Conservation (phyloP, 1,140 invertebrate genomes). For the Bicyclus anynana region DNA sequence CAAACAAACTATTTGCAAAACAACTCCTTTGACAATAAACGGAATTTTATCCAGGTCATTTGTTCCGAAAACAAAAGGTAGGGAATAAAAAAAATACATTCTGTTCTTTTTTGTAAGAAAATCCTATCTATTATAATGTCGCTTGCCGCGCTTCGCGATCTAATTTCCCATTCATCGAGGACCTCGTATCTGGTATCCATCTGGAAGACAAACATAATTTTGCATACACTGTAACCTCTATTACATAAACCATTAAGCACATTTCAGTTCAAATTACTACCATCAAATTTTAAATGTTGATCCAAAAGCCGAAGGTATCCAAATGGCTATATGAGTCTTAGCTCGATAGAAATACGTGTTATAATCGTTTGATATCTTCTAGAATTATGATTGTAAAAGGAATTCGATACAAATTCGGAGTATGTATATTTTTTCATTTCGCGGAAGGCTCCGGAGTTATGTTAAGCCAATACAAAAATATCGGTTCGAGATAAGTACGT, state of each 20-base stretch:
- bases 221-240: background rate
- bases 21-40: slow-evolving; percentile 11
- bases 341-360: slow-evolving; percentile 11
- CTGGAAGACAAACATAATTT: slow-evolving; percentile 21
- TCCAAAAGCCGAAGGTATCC: slow-evolving; percentile 12
- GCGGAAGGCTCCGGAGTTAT: slow-evolving; percentile 25
- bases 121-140: slow-evolving; percentile 37
- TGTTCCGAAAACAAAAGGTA: slow-evolving; percentile 14
- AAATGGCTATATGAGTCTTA: slow-evolving; percentile 16
- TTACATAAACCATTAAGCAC: background rate
- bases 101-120: slow-evolving; percentile 29
- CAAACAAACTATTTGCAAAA: slow-evolving; percentile 3
- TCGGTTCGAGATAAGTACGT: slow-evolving; percentile 44
- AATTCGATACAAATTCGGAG: slow-evolving; percentile 27
- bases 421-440: slow-evolving; percentile 39
- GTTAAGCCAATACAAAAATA: slow-evolving; percentile 40
- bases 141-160: slow-evolving; percentile 32
- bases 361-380: slow-evolving; percentile 21
- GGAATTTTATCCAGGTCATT: slow-evolving; percentile 14
- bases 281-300: slow-evolving; percentile 9
- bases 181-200: slow-evolving; percentile 31
- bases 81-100: slow-evolving; percentile 5
- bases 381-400: slow-evolving; percentile 15
- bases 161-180: slow-evolving; percentile 41
- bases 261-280: slow-evolving; percentile 3